Evolutionary conservation across 2,113 vertebrate genomes (phyloP), one percentile per base, ranked within the genome.

Genomic region (Tiliqua scincoides): DNA sequence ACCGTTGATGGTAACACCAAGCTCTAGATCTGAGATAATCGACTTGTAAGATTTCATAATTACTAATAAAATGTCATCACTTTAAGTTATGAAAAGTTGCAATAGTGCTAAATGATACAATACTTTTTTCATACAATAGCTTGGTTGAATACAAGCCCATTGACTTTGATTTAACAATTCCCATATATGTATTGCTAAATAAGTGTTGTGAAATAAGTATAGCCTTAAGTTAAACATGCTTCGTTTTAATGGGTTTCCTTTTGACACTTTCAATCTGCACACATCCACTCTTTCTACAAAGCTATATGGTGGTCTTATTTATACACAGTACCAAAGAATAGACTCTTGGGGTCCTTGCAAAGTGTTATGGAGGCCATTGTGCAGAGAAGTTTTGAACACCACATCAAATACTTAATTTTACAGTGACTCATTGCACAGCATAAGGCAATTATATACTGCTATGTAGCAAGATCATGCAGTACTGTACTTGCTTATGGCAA

Each of bases 381-480:
- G 61, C 63, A 83, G 48, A 81, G 81, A 79, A 57, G 12, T 94
- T 67, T 88, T 90, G 92, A 89, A 80, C 62, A 75, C 79, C 68
- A 62, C 76, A 85, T 90, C 87, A 88, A 91, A 88, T 87, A 35
- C n/a, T 88, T 92, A 80, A 70, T 87, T 70, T 85, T 80, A 62
- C 88, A 82, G 87, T 91, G 93, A 94, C 90, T 94, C 89, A 95
- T 25, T 87, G 78, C 75, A 90, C 84, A 88, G 89, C 92, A 91
- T 81, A 91, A 89, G 87, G 91, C 91, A 82, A 76, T 85, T 94
- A 90, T 81, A 78, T 92, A 70, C 79, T 86, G 88, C 92, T 89
- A 78, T 90, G 87, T 91, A 20, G 91, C 82, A 89, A 84, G 88
- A 89, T 86, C 70, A 74, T 85, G 75, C 83, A 87, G 79, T 67